These are phyloP conservation scores for Myoxocephalus aenaeus DNA, from an alignment of 2,797 vertebrate genomes.

Conservation along the genomic window DNA sequence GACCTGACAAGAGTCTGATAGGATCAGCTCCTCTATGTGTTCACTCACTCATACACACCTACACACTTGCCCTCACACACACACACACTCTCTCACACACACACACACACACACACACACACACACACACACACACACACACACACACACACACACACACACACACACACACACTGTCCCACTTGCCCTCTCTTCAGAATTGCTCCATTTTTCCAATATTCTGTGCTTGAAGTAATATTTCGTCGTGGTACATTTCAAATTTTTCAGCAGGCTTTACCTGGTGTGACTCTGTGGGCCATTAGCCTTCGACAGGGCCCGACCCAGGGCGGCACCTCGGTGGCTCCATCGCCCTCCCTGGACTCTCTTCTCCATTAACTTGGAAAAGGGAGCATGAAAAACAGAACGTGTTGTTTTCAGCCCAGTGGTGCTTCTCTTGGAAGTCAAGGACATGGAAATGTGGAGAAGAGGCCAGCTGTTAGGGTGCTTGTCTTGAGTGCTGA, in stretches of 20 bases:
- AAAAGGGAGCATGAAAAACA: constrained; percentile 14
- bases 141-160: constrained; percentile 64
- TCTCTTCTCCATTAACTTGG: constrained; percentile 18
- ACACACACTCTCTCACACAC: constrained; percentile 64
- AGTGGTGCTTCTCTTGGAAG: constrained; percentile 8
- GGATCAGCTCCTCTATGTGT: constrained; percentile 61
- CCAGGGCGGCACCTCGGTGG: constrained; percentile 19
- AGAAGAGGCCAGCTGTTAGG: not conserved
- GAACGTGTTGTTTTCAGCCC: constrained; percentile 30
- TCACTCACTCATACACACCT: constrained; percentile 65
- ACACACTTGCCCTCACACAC: constrained; percentile 67
- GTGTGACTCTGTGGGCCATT: constrained; percentile 60
- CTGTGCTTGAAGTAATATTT: constrained; percentile 60
- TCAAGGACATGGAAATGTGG: constrained; percentile 24
- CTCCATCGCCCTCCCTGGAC: constrained; percentile 4
- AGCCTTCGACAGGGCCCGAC: constrained; percentile 31
- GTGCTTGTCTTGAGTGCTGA: not conserved
- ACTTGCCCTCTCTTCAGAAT: constrained; percentile 63
- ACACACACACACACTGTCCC: constrained; percentile 58
- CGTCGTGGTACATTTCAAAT: constrained; percentile 62
- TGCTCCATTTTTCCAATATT: constrained; percentile 59
- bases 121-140: constrained; percentile 66
- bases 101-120: constrained; percentile 65
- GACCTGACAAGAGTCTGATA: constrained; percentile 67
- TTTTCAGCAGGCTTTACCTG: constrained; percentile 66